phyloP scores from a whole-genome alignment of 2,797 vertebrate species.

The Dromococcyx pavoninus region DNA sequence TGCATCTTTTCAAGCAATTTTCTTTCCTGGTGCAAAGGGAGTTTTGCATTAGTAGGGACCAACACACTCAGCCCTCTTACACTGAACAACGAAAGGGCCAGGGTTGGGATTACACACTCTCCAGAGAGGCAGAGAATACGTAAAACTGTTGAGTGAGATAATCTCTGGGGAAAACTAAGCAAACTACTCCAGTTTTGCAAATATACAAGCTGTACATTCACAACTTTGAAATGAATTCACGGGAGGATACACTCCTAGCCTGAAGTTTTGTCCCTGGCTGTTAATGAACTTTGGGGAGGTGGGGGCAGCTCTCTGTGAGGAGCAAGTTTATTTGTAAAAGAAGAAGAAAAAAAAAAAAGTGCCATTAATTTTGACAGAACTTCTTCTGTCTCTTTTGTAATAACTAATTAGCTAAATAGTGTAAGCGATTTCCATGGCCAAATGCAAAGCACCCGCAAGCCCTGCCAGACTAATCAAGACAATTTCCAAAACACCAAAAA shows the following conservation, averaged over 20 bases:
- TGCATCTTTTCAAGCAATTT: neutral
- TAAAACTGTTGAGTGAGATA: slow-evolving; percentile 1
- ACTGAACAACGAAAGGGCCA: neutral
- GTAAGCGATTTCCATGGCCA: slow-evolving; percentile 40
- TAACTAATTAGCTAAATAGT: slow-evolving; percentile 46
- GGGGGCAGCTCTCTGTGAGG: neutral
- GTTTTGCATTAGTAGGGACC: neutral
- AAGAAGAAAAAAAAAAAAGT: neutral
- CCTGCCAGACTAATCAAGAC: slow-evolving; percentile 62
- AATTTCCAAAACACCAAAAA: slow-evolving; percentile 64
- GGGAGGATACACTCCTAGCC: neutral
- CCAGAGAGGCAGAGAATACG: neutral
- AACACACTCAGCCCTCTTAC: neutral
- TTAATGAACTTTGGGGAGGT: neutral
- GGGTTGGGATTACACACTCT: neutral
- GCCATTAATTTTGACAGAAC: slow-evolving; percentile 41
- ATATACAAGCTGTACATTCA: slow-evolving; percentile 3
- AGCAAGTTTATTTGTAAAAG: slow-evolving; percentile 26
- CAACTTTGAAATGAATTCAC: neutral
- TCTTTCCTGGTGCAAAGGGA: neutral
- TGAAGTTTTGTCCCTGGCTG: neutral
- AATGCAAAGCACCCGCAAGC: slow-evolving; percentile 48
- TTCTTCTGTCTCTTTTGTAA: slow-evolving; percentile 37
- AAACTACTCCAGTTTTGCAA: slow-evolving; percentile 21
- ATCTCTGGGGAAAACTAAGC: slow-evolving; percentile 25